A percentile compares a stretch with the other conserved stretches of the same genome.
phyloP scores from a whole-genome alignment of 2,797 vertebrate genomes.

The Sebastes matsubarae region DNA sequence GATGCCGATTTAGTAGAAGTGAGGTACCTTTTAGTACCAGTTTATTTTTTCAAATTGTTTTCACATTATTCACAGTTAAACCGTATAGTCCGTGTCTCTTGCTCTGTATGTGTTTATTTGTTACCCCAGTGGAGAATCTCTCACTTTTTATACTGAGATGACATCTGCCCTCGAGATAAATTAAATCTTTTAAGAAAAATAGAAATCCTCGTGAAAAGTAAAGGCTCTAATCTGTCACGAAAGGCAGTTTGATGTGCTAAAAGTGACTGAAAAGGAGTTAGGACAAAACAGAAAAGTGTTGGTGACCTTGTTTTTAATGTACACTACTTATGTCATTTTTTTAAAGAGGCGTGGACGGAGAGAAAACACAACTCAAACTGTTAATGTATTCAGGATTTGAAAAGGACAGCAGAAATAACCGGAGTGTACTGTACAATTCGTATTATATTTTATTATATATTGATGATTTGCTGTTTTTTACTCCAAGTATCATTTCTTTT shows the following conservation, averaged over 20 bases:
- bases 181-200: slow-evolving; percentile 33
- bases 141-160: slow-evolving; percentile 56
- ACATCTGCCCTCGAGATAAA: slow-evolving; percentile 56
- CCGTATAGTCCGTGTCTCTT: slow-evolving; percentile 74
- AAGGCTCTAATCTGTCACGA: slow-evolving; percentile 13
- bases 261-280: slow-evolving; percentile 17
- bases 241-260: slow-evolving; percentile 25
- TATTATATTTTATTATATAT: slow-evolving; percentile 88
- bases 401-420: slow-evolving; percentile 68
- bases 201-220: slow-evolving; percentile 1
- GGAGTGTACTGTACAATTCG: slow-evolving; percentile 85
- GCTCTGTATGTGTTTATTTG: slow-evolving; percentile 71
- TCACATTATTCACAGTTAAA: slow-evolving; percentile 73
- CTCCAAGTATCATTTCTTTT: slow-evolving; percentile 79
- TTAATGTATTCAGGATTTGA: slow-evolving; percentile 69
- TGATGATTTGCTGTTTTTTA: slow-evolving; percentile 79
- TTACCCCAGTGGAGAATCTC: slow-evolving; percentile 66
- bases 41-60: slow-evolving; percentile 64
- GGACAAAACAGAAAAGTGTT: slow-evolving; percentile 45
- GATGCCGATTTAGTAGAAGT: slow-evolving; percentile 69
- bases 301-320: slow-evolving; percentile 65
- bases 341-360: slow-evolving; percentile 22
- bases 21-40: slow-evolving; percentile 72
- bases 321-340: slow-evolving; percentile 70
- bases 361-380: slow-evolving; percentile 48